A percentile compares a stretch with the other conserved stretches of the same genome.
Conservation (phyloP, 2,888 invertebrate genomes). For the Torymus aiolomorphi region DNA sequence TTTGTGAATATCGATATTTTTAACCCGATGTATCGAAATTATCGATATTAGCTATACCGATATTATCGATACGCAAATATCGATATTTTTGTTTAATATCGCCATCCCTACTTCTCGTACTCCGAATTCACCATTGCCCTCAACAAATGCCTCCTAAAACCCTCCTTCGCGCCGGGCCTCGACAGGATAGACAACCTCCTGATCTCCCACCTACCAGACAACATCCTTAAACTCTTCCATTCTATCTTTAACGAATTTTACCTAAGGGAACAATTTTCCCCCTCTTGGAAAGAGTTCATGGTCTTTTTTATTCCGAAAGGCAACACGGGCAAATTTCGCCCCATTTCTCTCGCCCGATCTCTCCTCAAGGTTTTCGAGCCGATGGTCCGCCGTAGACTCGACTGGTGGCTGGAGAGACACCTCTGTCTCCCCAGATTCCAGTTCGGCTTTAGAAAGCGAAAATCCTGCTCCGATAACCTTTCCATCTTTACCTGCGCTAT, state of each 20-base stretch:
- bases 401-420: not conserved
- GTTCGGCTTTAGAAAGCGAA: not conserved
- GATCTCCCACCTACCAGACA: not conserved
- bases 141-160: not conserved
- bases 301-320: slow-evolving; percentile 18
- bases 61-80: no score
- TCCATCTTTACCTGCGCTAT: not conserved
- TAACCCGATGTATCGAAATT: no score
- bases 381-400: not conserved
- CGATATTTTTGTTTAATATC: no score
- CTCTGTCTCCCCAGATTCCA: not conserved
- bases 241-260: not conserved
- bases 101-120: not conserved
- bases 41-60: no score
- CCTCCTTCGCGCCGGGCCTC: not conserved
- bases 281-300: not conserved
- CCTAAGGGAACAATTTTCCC: not conserved
- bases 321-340: not conserved
- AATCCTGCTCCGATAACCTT: not conserved
- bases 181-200: not conserved
- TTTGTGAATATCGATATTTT: no score
- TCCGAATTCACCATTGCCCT: not conserved
- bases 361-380: not conserved
- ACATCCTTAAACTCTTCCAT: not conserved
- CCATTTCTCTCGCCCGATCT: not conserved